Percentiles rank a stretch among this genome's conserved stretches.
Conservation (phyloP, 2,797 vertebrate species). For the Cyclura pinguis region DNA sequence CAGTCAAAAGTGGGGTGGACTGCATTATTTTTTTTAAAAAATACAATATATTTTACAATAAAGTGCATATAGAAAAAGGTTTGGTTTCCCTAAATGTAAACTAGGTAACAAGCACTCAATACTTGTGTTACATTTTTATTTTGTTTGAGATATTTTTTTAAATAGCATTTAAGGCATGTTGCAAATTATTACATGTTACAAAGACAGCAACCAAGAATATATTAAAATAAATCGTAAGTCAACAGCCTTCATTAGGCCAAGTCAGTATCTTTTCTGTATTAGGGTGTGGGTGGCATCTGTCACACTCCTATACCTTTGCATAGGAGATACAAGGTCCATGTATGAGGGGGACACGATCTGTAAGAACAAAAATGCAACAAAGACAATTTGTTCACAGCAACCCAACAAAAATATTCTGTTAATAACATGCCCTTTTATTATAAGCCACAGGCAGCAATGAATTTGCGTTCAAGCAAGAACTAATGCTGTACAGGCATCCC, state of each 20-base stretch:
- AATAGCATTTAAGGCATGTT: slow-evolving; percentile 49
- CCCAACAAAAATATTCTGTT: slow-evolving; percentile 26
- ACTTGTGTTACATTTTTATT: slow-evolving; percentile 66
- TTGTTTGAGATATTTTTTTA: slow-evolving; percentile 53
- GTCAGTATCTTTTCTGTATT: slow-evolving; percentile 78
- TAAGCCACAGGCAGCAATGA: neutral
- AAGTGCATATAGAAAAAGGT: slow-evolving; percentile 70
- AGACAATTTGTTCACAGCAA: neutral
- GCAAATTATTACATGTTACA: slow-evolving; percentile 51
- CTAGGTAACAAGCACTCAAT: slow-evolving; percentile 64
- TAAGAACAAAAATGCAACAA: slow-evolving; percentile 2
- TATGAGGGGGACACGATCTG: slow-evolving; percentile 59
- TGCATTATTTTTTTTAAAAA: slow-evolving; percentile 65
- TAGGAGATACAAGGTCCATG: slow-evolving; percentile 59
- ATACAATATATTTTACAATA: slow-evolving; percentile 70
- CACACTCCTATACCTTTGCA: slow-evolving; percentile 62
- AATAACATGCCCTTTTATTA: neutral
- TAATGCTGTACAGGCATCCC: no score
- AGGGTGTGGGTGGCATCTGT: slow-evolving; percentile 70
- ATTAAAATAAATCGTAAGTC: slow-evolving; percentile 49
- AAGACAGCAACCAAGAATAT: slow-evolving; percentile 41
- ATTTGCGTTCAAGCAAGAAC: neutral
- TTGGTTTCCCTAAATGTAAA: slow-evolving; percentile 67
- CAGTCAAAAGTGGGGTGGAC: slow-evolving; percentile 67
- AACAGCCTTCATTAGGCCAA: slow-evolving; percentile 44